Evolutionary conservation across 2,797 vertebrate genomes (phyloP).

Genomic region (Anisognathus igniventris): DNA sequence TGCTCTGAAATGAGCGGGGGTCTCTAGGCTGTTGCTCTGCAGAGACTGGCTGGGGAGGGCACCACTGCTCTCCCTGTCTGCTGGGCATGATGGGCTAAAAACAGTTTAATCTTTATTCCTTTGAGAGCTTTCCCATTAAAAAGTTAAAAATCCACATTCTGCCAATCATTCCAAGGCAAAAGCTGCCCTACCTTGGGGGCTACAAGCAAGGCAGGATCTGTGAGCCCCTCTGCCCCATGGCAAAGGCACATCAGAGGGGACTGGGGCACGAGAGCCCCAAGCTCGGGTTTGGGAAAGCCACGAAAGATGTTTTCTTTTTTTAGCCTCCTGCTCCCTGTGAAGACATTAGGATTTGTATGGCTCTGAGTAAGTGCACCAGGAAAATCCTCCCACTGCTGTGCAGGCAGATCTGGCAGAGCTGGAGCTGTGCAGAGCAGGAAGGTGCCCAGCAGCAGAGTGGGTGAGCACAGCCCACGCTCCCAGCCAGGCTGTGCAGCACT

Average conservation of each 20-base stretch:
- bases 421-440: not conserved
- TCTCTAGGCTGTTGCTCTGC: not conserved
- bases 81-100: not conserved
- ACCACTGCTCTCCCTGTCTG: not conserved
- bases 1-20: not conserved
- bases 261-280: not conserved
- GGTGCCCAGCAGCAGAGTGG: conserved; percentile 5
- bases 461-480: not conserved
- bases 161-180: not conserved
- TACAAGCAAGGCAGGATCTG: not conserved
- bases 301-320: not conserved
- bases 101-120: not conserved
- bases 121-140: not conserved
- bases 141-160: not conserved
- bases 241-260: not conserved
- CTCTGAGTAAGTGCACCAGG: conserved; percentile 32
- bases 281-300: not conserved
- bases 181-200: not conserved
- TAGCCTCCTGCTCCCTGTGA: conserved; percentile 29
- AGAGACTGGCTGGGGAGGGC: not conserved
- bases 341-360: conserved; percentile 3
- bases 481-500: not conserved
- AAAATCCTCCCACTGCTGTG: conserved; percentile 45
- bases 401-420: conserved; percentile 5
- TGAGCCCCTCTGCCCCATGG: not conserved